phyloP scores from a whole-genome alignment of 1,140 invertebrate genomes.

The Zaprionus nigranus region DNA sequence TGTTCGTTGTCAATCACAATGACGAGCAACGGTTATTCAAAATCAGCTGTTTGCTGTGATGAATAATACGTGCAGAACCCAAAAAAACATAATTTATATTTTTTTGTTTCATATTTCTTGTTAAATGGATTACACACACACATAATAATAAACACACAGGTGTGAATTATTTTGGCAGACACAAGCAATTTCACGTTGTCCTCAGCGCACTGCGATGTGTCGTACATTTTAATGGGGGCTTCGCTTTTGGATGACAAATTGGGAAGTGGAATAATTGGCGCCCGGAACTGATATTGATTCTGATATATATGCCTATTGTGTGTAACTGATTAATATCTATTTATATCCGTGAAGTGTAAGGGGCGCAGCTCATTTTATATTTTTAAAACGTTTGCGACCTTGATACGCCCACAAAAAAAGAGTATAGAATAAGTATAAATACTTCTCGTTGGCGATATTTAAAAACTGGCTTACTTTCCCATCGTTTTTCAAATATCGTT shows the following conservation, averaged over 20 bases:
- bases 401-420: not conserved
- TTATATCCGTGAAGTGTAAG: constrained; percentile 3
- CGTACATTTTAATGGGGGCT: constrained; percentile 52
- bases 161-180: constrained; percentile 18
- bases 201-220: constrained; percentile 32
- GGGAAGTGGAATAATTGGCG: constrained; percentile 49
- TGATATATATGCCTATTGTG: constrained; percentile 38
- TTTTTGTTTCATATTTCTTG: constrained; percentile 1
- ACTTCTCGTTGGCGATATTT: constrained; percentile 21
- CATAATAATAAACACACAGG: not conserved
- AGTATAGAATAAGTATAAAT: not conserved
- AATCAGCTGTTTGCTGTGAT: not conserved
- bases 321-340: constrained; percentile 48
- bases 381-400: constrained; percentile 5
- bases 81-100: not conserved
- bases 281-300: constrained; percentile 47
- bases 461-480: constrained; percentile 47
- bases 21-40: not conserved
- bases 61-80: not conserved
- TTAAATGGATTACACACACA: constrained; percentile 2
- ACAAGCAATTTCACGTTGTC: constrained; percentile 44
- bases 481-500: constrained; percentile 46
- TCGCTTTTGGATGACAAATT: constrained; percentile 59
- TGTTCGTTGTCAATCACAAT: no score
- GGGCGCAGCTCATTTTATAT: constrained; percentile 25